phyloP scores from a whole-genome alignment of 2,797 vertebrate genomes.

The Phyllotis vaccarum region DNA sequence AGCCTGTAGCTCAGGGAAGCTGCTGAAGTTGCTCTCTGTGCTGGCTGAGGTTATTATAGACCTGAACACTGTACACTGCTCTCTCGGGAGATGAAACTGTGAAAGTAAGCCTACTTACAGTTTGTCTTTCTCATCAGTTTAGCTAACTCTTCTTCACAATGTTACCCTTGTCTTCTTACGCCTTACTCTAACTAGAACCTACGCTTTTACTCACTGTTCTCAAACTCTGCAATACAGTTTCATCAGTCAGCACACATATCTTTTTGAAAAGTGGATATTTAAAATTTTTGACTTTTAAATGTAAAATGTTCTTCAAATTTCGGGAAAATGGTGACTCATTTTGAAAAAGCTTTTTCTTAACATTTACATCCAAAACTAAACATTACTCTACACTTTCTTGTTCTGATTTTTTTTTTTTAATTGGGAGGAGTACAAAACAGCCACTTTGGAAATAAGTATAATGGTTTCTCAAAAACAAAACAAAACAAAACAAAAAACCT shows the following conservation, averaged over 20 bases:
- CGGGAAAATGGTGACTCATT: neutral
- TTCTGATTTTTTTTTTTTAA: neutral
- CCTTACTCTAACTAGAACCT: slow-evolving; percentile 23
- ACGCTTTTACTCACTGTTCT: neutral
- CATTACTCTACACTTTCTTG: accelerated
- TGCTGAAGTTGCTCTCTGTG: neutral
- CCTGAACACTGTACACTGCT: neutral
- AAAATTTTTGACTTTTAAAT: neutral
- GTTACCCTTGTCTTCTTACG: neutral
- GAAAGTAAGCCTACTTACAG: neutral
- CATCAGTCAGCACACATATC: neutral
- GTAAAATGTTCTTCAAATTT: neutral
- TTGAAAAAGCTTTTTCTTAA: neutral
- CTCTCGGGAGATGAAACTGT: neutral
- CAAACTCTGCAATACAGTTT: neutral
- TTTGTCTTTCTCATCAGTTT: neutral
- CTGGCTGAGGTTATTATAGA: neutral
- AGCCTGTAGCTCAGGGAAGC: neutral
- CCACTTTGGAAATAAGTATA: too few relatives aligned
- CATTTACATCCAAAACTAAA: neutral
- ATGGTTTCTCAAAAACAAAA: too few relatives aligned
- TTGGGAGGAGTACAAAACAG: too few relatives aligned
- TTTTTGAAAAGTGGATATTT: neutral
- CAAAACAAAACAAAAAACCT: too few relatives aligned
- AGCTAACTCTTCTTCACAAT: neutral